A percentile compares a stretch with the other conserved stretches of the same genome.
These are phyloP conservation scores for Scomber japonicus DNA, from an alignment of 2,113 vertebrate genomes.

Conservation along the genomic window DNA sequence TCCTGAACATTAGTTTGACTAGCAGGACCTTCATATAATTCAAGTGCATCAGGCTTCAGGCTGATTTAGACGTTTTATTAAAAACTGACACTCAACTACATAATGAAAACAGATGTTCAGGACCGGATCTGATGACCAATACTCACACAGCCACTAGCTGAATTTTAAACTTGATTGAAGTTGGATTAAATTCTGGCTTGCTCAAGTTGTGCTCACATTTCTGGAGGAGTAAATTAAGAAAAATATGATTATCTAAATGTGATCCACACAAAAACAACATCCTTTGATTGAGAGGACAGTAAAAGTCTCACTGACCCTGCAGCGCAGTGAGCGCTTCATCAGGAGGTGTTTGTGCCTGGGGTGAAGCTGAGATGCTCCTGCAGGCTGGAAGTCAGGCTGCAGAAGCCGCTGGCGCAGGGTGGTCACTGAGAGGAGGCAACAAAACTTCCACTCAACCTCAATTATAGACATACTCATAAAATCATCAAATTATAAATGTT, in stretches of 20 bases:
- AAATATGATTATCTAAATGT: neutral
- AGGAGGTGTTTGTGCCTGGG: constrained; percentile 98
- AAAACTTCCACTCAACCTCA: no score
- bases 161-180: constrained; percentile 99
- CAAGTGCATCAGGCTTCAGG: constrained; percentile 10
- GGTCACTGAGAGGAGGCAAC: constrained; percentile 86
- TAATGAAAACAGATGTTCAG: neutral
- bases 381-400: constrained; percentile 96
- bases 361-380: constrained; percentile 95
- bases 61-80: constrained; percentile 1
- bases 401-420: constrained; percentile 96
- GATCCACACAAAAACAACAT: neutral
- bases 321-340: constrained; percentile 97
- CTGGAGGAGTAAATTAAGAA: constrained; percentile 77
- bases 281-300: neutral
- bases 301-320: constrained; percentile 86
- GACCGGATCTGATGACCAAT: constrained; percentile 17
- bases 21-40: constrained; percentile 19
- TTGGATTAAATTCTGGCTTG: constrained; percentile 99
- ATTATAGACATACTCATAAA: no score
- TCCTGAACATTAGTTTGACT: neutral
- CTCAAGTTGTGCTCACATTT: constrained; percentile 99
- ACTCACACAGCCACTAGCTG: constrained; percentile 99
- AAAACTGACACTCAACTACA: neutral
- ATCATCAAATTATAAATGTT: neutral